Percentiles rank a stretch among this genome's conserved stretches.
Evolutionary conservation across 2,888 invertebrate genomes (phyloP).

Genomic region (Conomelus anceps): DNA sequence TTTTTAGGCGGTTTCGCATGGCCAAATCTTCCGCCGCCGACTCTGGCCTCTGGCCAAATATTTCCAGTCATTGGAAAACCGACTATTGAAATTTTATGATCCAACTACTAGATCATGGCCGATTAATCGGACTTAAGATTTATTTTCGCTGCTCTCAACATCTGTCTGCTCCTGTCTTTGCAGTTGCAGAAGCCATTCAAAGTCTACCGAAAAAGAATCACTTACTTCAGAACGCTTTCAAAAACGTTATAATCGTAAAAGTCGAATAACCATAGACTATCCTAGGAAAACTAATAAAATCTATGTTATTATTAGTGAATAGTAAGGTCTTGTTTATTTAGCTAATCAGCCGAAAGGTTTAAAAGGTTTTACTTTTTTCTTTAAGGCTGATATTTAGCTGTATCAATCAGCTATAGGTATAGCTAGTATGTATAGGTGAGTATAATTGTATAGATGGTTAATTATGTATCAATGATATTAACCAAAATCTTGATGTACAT

Average conservation of each 20-base stretch:
- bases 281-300: background rate
- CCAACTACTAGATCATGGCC: background rate
- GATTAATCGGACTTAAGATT: background rate
- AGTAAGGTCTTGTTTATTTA: background rate
- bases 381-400: no score
- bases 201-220: background rate
- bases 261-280: background rate
- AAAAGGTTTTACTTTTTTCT: no score
- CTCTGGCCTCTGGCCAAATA: background rate
- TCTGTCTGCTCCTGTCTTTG: background rate
- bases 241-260: background rate
- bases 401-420: no score
- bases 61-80: background rate
- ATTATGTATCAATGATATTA: no score
- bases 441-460: no score
- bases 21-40: background rate
- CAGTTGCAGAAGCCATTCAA: no score
- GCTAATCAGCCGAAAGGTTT: no score
- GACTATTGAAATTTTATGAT: background rate
- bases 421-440: no score
- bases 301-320: background rate
- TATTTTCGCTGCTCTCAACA: background rate
- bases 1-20: background rate
- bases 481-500: no score
- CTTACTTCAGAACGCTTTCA: background rate